Evolutionary conservation across 2,888 invertebrate genomes (phyloP), one percentile per base, ranked within the genome.

Genomic region (Pollenia angustigena): DNA sequence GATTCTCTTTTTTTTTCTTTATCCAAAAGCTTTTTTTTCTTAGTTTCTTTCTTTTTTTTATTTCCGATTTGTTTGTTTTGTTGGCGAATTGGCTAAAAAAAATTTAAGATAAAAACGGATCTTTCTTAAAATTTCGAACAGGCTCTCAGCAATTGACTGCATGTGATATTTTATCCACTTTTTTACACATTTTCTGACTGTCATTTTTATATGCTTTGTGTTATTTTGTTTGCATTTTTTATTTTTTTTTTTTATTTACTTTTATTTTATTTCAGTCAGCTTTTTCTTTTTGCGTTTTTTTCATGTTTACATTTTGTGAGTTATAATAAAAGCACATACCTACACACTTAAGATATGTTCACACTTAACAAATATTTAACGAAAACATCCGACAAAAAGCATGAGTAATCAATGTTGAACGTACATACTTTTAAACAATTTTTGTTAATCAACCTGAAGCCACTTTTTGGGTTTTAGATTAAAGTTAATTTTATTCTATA

Each of bases 51-150:
- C n/a, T n/a, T 74, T 32, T 60, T 40, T 48, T 16, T n/a, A 76
- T 76, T 82, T 82, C 69, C 82, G 76, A 76, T 76, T 64, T 71
- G 18, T 68, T 23, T 23, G 23, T 62, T 76, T 69, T 76, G 76
- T 80, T 75, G 75, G 32, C 32, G 32, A 0, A 6, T 32, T 32
- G 6, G 4, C 4, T 76, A 44, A 60, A 81, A 74, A 82, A 66
- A 86, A n/a, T 60, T 82, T 81, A 87, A 92, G 91, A 91, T 90
- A 90, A 92, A 92, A 92, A 91, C 92, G 92, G 91, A 92, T 92
- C 92, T 92, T 92, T 92, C 92, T 92, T 91, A 90, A 91, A 90
- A 91, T 90, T 91, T 90, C 87, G 89, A 92, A 87, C 90, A 90
- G 91, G 91, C 91, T 89, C 90, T 48, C 92, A 92, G 91, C 83